A percentile compares a stretch with the other conserved stretches of the same genome.
phyloP scores from a whole-genome alignment of 2,888 invertebrate genomes.

The Conistra vaccinii region DNA sequence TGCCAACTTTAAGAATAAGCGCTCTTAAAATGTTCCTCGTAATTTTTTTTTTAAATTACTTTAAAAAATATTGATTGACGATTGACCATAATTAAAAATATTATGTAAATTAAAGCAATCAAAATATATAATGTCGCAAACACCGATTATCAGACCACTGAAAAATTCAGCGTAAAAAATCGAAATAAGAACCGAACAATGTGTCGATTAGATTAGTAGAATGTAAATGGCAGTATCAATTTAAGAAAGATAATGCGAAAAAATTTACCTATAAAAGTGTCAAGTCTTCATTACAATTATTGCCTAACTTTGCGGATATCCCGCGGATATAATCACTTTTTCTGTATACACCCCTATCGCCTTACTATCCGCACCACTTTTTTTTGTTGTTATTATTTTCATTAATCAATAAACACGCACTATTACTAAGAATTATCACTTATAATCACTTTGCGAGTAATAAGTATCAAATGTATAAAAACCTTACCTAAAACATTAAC shows the following conservation, averaged over 20 bases:
- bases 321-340: slow-evolving; percentile 77
- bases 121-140: background rate
- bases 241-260: slow-evolving; percentile 83
- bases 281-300: slow-evolving; percentile 88
- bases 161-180: slow-evolving; percentile 27
- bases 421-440: slow-evolving; percentile 88
- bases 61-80: no score
- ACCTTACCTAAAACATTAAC: slow-evolving; percentile 86
- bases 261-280: slow-evolving; percentile 86
- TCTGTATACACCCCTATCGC: slow-evolving; percentile 71
- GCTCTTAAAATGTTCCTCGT: background rate
- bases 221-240: slow-evolving; percentile 87
- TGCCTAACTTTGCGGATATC: slow-evolving; percentile 80
- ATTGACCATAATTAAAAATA: background rate
- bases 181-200: slow-evolving; percentile 19
- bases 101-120: background rate
- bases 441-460: slow-evolving; percentile 89
- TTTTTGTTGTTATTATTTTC: slow-evolving; percentile 62
- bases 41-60: background rate
- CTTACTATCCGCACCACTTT: slow-evolving; percentile 88
- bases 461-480: slow-evolving; percentile 91
- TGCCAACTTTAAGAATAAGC: no score
- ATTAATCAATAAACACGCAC: slow-evolving; percentile 83
- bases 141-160: slow-evolving; percentile 12
- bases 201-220: slow-evolving; percentile 77